phyloP scores from a whole-genome alignment of 2,797 vertebrate genomes.

The Oreortyx pictus region DNA sequence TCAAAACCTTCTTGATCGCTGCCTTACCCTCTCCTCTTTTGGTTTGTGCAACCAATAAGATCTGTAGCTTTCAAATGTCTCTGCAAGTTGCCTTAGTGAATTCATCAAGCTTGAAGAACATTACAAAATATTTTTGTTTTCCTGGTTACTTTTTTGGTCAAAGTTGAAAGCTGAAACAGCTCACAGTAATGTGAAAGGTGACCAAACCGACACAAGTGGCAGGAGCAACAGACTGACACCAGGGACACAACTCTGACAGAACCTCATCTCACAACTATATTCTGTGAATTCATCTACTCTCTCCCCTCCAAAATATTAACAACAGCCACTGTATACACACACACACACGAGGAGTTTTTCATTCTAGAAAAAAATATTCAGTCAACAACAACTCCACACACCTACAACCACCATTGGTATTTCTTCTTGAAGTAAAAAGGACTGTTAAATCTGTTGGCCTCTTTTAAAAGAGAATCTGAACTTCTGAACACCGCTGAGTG shows the following conservation, averaged over 20 bases:
- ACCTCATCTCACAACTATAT: accelerated
- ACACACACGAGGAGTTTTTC: background rate
- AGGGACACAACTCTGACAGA: accelerated
- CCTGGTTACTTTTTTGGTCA: background rate
- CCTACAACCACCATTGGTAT: background rate
- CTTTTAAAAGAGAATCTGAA: background rate
- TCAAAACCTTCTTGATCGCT: background rate
- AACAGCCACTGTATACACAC: background rate
- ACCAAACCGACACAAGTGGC: background rate
- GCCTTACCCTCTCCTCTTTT: background rate
- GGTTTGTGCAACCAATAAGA: background rate
- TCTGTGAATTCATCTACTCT: background rate
- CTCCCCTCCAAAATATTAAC: background rate
- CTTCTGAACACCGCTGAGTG: background rate
- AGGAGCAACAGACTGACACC: background rate
- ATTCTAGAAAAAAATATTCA: background rate
- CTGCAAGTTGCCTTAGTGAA: background rate
- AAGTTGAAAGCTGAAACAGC: background rate
- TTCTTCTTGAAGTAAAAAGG: background rate
- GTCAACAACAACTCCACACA: background rate
- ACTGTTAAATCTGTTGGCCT: background rate
- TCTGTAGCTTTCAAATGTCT: background rate
- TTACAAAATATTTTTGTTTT: background rate
- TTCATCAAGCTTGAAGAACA: background rate
- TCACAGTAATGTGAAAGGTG: background rate